These are phyloP conservation scores for Phania funesta DNA, from an alignment of 2,888 invertebrate genomes.

Conservation along the genomic window DNA sequence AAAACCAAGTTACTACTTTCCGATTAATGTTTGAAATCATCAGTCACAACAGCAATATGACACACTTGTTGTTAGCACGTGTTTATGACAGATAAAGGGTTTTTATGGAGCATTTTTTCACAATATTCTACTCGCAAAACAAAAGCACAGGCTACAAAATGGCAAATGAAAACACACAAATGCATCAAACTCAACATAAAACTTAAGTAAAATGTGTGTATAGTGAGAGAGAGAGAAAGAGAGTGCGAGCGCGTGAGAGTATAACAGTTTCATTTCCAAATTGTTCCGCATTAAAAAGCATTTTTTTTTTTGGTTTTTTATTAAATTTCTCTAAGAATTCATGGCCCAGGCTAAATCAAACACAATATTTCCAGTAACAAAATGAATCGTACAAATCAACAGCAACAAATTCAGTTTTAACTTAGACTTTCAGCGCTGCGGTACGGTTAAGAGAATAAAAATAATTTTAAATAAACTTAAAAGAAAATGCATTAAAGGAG, in stretches of 20 bases:
- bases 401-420: slow-evolving; percentile 63
- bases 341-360: slow-evolving; percentile 35
- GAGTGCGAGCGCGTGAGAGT: background rate
- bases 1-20: slow-evolving; percentile 19
- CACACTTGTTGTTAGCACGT: slow-evolving; percentile 67
- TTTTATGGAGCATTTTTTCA: background rate
- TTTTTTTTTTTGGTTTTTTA: slow-evolving; percentile 4
- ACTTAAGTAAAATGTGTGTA: too few relatives aligned
- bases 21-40: slow-evolving; percentile 37
- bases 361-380: slow-evolving; percentile 49
- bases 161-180: background rate
- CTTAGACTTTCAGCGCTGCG: slow-evolving; percentile 51
- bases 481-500: background rate
- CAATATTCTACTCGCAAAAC: background rate
- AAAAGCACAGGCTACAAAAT: background rate
- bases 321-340: background rate
- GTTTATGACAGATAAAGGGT: slow-evolving; percentile 44
- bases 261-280: slow-evolving; percentile 54
- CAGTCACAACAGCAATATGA: slow-evolving; percentile 3
- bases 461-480: background rate
- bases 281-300: slow-evolving; percentile 4
- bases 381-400: slow-evolving; percentile 44
- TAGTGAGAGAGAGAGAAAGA: background rate
- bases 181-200: too few relatives aligned
- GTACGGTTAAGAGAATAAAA: background rate